Conservation (phyloP, 2,888 invertebrate genomes). For the Hesperia comma region DNA sequence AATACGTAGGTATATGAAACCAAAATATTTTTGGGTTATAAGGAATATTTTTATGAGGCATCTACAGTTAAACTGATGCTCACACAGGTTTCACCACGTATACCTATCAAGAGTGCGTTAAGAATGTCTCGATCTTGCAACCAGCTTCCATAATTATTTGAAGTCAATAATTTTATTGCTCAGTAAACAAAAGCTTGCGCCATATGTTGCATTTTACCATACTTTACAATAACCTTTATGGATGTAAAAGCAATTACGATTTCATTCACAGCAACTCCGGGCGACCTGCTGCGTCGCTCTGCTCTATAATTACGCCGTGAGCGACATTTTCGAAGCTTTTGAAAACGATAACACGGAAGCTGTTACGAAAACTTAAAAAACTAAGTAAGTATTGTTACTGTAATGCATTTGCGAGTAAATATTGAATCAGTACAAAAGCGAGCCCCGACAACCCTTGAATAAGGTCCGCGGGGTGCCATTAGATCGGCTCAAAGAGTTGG, state of each 20-base stretch:
- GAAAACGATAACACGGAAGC: slow-evolving; percentile 84
- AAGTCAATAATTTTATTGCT: slow-evolving; percentile 19
- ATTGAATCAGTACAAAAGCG: slow-evolving; percentile 79
- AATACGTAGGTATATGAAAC: too few species aligned
- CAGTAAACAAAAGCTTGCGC: slow-evolving; percentile 55
- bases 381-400: slow-evolving; percentile 80
- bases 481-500: slow-evolving; percentile 81
- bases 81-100: too few species aligned
- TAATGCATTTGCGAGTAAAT: slow-evolving; percentile 84
- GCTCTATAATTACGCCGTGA: slow-evolving; percentile 80
- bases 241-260: slow-evolving; percentile 72
- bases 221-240: slow-evolving; percentile 56
- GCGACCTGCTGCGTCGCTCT: slow-evolving; percentile 77
- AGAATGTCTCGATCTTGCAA: slow-evolving; percentile 37
- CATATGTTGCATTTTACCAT: slow-evolving; percentile 51
- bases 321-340: slow-evolving; percentile 79
- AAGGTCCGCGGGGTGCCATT: slow-evolving; percentile 81
- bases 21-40: too few species aligned
- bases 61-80: too few species aligned
- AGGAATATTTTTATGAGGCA: too few species aligned
- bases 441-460: slow-evolving; percentile 79
- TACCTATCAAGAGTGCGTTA: too few species aligned
- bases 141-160: slow-evolving; percentile 20
- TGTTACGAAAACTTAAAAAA: slow-evolving; percentile 80
- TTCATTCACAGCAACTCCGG: slow-evolving; percentile 61